A percentile compares a stretch with the other conserved stretches of the same genome.
These are phyloP conservation scores for Malurus elegans DNA, from an alignment of 2,113 vertebrate genomes.

Conservation along the genomic window DNA sequence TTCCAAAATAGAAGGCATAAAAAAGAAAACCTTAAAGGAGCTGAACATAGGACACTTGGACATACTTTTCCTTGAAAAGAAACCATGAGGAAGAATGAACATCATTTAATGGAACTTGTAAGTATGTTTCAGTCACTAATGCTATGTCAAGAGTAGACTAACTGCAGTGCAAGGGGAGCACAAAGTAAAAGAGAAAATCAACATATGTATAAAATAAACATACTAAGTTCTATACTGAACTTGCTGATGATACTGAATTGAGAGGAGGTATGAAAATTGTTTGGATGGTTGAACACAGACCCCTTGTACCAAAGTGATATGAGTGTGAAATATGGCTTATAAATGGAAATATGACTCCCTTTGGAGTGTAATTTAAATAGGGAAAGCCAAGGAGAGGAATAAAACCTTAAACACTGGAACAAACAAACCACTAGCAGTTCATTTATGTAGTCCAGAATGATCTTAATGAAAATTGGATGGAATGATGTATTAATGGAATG, in stretches of 20 bases:
- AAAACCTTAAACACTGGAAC: not conserved
- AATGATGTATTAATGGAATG: not conserved
- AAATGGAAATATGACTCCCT: not conserved
- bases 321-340: not conserved
- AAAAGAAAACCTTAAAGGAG: not conserved
- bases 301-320: not conserved
- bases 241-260: not conserved
- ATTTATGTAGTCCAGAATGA: not conserved
- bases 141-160: not conserved
- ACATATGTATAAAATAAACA: not conserved
- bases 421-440: not conserved
- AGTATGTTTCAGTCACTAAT: not conserved
- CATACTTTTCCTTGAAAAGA: not conserved
- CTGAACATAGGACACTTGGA: not conserved
- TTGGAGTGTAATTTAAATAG: not conserved
- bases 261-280: not conserved
- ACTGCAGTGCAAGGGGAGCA: not conserved
- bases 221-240: not conserved
- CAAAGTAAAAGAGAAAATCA: not conserved
- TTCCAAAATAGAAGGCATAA: not conserved
- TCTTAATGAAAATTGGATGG: not conserved
- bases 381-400: not conserved
- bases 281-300: not conserved
- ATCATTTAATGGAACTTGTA: not conserved
- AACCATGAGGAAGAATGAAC: not conserved